Percentiles rank a stretch among this genome's conserved stretches.
Conservation (phyloP, 2,888 invertebrate species). For the Agriotes lineatus region DNA sequence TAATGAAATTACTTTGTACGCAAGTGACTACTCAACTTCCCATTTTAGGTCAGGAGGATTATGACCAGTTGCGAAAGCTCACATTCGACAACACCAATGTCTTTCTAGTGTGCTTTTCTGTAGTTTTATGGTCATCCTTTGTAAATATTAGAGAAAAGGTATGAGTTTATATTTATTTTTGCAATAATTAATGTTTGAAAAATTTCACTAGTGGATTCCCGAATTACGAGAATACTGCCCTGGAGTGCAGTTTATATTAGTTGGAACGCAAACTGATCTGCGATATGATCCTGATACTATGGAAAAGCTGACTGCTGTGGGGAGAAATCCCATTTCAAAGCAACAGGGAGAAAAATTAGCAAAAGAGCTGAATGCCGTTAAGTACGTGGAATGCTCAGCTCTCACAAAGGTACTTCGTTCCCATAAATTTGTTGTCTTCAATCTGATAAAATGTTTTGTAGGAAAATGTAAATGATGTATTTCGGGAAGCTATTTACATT, state of each 20-base stretch:
- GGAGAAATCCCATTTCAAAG: slow-evolving; percentile 16
- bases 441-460: background rate
- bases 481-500: background rate
- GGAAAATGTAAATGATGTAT: slow-evolving; percentile 18
- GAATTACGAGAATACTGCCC: slow-evolving; percentile 29
- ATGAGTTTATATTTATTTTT: background rate
- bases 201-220: slow-evolving; percentile 40
- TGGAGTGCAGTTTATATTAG: slow-evolving; percentile 27
- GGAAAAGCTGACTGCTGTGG: slow-evolving; percentile 19
- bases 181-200: background rate
- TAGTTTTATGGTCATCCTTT: slow-evolving; percentile 98
- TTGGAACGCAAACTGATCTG: slow-evolving; percentile 37
- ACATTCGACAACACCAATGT: slow-evolving; percentile 99
- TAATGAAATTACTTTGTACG: too few species aligned
- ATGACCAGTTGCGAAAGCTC: slow-evolving; percentile 94
- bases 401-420: slow-evolving; percentile 18
- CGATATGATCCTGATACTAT: slow-evolving; percentile 12
- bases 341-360: slow-evolving; percentile 30
- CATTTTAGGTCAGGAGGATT: slow-evolving; percentile 90
- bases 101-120: slow-evolving; percentile 98
- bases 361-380: slow-evolving; percentile 23
- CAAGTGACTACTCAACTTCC: background rate
- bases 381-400: slow-evolving; percentile 40
- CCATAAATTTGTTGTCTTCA: background rate
- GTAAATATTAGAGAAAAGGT: slow-evolving; percentile 99